A percentile compares a stretch with the other conserved stretches of the same genome.
These are phyloP conservation scores for Epizoanthus illoricatus DNA, from an alignment of 92 coral and sea anemone genomes.

Conservation along the genomic window DNA sequence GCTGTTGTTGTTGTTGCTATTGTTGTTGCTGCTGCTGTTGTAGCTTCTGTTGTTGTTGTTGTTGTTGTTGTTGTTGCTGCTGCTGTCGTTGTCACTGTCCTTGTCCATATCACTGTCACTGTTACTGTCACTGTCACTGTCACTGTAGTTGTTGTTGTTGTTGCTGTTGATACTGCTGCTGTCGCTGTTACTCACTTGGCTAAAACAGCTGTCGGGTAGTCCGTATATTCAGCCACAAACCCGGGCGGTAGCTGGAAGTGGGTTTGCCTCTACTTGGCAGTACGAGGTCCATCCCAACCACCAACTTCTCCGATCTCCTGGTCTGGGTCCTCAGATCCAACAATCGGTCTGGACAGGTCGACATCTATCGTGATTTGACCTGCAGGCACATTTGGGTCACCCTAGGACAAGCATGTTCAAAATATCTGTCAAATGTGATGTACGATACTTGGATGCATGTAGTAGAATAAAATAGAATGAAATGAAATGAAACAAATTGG, in stretches of 20 bases:
- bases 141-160: too few relatives aligned
- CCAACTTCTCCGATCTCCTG: constrained; percentile 3
- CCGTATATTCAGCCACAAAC: neutral
- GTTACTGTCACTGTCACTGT: neutral
- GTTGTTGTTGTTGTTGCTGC: too few relatives aligned
- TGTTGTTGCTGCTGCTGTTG: too few relatives aligned
- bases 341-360: constrained; percentile 55
- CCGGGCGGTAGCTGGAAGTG: constrained; percentile 1
- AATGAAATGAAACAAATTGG: too few relatives aligned
- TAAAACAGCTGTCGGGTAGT: neutral
- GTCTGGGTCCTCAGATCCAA: constrained; percentile 33
- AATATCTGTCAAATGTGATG: neutral
- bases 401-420: constrained; percentile 49
- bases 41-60: too few relatives aligned
- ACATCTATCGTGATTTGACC: constrained; percentile 75
- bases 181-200: neutral
- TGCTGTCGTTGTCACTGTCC: too few relatives aligned
- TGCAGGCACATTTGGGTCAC: constrained; percentile 89
- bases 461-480: too few relatives aligned
- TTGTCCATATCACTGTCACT: too few relatives aligned
- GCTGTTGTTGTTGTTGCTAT: too few relatives aligned
- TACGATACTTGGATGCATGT: neutral
- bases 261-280: neutral
- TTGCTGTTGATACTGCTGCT: too few relatives aligned
- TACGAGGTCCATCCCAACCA: too few relatives aligned